A percentile compares a stretch with the other conserved stretches of the same genome.
Conservation (phyloP, 2,113 vertebrate species). For the Halichoerus grypus region DNA sequence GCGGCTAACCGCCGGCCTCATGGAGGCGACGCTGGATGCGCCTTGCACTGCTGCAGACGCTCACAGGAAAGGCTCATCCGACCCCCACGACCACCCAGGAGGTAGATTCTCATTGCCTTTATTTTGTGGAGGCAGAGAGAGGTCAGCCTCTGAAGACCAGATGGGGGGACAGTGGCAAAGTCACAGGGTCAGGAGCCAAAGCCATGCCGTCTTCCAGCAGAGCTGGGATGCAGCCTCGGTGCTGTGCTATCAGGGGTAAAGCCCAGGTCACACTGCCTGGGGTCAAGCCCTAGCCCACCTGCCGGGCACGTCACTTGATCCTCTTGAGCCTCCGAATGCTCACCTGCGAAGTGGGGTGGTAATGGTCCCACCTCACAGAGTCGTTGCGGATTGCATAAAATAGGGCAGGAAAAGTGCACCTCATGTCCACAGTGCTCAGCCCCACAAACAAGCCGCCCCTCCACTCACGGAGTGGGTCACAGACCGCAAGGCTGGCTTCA, state of each 20-base stretch:
- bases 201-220: rapidly evolving
- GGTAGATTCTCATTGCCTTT: rapidly evolving
- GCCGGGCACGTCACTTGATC: too few relatives aligned
- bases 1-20: neutral
- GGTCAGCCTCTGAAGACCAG: neutral
- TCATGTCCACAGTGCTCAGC: rapidly evolving
- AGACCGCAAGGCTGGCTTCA: rapidly evolving
- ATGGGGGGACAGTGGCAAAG: too few relatives aligned
- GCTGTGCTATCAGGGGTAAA: neutral
- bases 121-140: neutral
- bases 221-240: too few relatives aligned
- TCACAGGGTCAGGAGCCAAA: too few relatives aligned
- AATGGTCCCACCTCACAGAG: rapidly evolving
- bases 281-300: neutral
- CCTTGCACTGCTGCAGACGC: rapidly evolving
- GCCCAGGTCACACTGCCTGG: neutral
- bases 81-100: neutral
- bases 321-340: neutral
- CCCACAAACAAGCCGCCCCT: rapidly evolving
- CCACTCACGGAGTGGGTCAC: rapidly evolving
- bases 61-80: neutral
- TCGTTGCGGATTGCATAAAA: rapidly evolving
- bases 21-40: rapidly evolving
- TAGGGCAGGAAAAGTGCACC: rapidly evolving
- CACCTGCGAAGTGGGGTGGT: neutral